Percentiles rank a stretch among this genome's conserved stretches.
phyloP scores from a whole-genome alignment of 2,797 vertebrate species.

The Pristis pectinata region DNA sequence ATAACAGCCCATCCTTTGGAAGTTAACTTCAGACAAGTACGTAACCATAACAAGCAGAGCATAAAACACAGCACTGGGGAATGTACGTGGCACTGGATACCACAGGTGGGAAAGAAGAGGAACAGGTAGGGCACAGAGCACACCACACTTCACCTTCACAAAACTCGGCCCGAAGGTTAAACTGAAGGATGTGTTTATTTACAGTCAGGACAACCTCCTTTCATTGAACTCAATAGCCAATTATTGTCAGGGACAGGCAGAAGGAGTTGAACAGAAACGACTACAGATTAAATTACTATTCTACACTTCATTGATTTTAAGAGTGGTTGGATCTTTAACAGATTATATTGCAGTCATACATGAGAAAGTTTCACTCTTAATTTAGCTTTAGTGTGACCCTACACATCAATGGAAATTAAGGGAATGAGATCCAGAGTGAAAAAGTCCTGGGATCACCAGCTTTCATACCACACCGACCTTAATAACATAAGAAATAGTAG shows the following conservation, averaged over 20 bases:
- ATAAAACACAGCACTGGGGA: background rate
- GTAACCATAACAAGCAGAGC: background rate
- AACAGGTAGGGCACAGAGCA: too few species aligned
- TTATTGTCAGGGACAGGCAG: conserved; percentile 22
- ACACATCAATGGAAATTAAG: background rate
- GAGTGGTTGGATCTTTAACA: background rate
- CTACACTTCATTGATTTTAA: background rate
- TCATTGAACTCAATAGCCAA: background rate
- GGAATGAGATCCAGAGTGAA: background rate
- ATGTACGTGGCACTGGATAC: too few species aligned
- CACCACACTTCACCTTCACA: too few species aligned
- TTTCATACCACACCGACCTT: too few species aligned
- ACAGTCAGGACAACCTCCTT: background rate
- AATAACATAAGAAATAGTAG: too few species aligned
- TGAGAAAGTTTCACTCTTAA: background rate
- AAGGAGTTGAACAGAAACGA: conserved; percentile 3
- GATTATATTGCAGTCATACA: background rate
- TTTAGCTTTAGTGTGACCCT: background rate
- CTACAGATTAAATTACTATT: background rate
- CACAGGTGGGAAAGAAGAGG: too few species aligned
- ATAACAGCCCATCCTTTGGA: background rate
- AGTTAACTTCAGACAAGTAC: background rate
- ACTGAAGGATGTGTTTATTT: background rate
- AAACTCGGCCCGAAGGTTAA: too few species aligned
- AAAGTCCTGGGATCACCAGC: background rate